Conservation (phyloP, 2,797 vertebrate genomes). For the Melanotaenia maccullochi region DNA sequence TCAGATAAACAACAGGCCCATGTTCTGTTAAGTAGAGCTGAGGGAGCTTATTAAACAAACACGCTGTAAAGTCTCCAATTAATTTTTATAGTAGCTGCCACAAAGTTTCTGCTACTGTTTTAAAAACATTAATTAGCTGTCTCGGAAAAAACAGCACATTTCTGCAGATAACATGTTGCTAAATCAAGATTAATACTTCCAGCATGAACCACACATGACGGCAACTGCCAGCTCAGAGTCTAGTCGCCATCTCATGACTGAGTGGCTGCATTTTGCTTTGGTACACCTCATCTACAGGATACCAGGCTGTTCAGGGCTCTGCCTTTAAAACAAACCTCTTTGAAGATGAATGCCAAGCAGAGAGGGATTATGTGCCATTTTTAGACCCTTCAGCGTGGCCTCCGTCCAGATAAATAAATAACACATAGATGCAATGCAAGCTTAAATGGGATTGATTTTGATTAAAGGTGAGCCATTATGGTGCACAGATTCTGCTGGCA, state of each 20-base stretch:
- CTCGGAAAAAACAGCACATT: background rate
- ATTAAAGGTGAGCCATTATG: background rate
- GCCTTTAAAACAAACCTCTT: constrained; percentile 67
- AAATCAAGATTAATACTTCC: background rate
- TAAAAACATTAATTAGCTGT: constrained; percentile 1
- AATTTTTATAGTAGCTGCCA: constrained; percentile 1
- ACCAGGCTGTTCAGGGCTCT: constrained; percentile 37
- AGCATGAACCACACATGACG: background rate
- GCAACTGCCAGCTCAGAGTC: constrained; percentile 15
- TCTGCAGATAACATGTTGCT: background rate
- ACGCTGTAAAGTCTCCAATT: background rate
- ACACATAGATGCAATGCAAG: constrained; percentile 25
- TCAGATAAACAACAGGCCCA: background rate
- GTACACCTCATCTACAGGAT: constrained; percentile 57
- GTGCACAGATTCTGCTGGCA: background rate
- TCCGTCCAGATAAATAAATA: constrained; percentile 50
- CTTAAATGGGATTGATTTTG: constrained; percentile 1
- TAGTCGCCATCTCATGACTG: constrained; percentile 17
- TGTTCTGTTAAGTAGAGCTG: constrained; percentile 3
- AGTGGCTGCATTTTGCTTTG: constrained; percentile 48
- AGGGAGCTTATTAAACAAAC: constrained; percentile 10
- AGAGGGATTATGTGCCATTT: constrained; percentile 64
- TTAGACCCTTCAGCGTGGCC: constrained; percentile 59
- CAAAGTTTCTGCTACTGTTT: constrained; percentile 2
- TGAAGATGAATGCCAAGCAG: constrained; percentile 70